Conservation (phyloP, 2,888 invertebrate genomes). For the Pimpla rufipes region DNA sequence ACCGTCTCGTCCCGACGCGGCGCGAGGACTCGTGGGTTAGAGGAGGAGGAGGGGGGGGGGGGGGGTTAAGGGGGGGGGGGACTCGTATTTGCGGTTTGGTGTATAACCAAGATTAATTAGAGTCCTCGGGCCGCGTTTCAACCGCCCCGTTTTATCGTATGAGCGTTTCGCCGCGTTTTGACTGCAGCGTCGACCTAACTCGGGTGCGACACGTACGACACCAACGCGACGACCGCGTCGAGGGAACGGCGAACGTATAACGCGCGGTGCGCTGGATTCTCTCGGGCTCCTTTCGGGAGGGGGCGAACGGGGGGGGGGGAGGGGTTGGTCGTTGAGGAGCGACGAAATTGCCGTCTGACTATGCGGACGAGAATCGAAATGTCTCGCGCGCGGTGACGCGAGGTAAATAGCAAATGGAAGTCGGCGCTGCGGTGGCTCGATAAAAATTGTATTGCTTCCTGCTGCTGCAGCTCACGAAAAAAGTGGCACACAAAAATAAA, state of each 20-base stretch:
- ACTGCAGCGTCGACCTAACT: neutral
- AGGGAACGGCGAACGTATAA: neutral
- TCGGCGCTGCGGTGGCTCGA: no score
- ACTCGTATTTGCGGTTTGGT: slow-evolving; percentile 61
- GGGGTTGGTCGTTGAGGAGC: no score
- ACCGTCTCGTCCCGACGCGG: slow-evolving; percentile 37
- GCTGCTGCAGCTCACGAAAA: no score
- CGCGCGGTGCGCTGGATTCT: neutral
- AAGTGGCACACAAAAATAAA: no score
- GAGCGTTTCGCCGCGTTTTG: slow-evolving; percentile 26
- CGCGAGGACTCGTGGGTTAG: neutral
- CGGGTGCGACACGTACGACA: neutral
- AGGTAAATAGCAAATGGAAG: no score
- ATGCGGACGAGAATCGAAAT: no score
- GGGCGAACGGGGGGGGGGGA: no score
- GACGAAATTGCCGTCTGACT: no score
- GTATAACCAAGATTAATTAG: slow-evolving; percentile 65
- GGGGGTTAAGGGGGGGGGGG: neutral
- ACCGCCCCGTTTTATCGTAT: slow-evolving; percentile 34
- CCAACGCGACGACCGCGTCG: no score
- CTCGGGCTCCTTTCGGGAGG: neutral
- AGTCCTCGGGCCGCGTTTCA: slow-evolving; percentile 24
- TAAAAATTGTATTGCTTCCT: no score
- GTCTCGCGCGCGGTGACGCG: no score
- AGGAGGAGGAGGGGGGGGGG: slow-evolving; percentile 27